Conservation (phyloP, 2,113 vertebrate species). For the Mormyrus lacerda region DNA sequence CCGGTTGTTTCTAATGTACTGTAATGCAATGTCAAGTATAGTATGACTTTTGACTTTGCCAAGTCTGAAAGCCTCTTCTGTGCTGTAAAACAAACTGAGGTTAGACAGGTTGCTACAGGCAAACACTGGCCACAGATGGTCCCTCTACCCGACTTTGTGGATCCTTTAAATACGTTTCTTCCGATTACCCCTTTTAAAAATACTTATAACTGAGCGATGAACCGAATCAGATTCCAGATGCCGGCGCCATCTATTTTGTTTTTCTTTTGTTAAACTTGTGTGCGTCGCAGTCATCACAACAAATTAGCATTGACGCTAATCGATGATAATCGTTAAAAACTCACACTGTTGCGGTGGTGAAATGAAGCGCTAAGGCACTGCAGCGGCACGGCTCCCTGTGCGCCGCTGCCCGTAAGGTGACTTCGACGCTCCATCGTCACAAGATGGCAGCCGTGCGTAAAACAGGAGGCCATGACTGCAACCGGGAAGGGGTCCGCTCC, state of each 20-base stretch:
- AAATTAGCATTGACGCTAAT: background rate
- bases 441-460: slow-evolving; percentile 14
- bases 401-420: slow-evolving; percentile 22
- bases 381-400: background rate
- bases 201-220: background rate
- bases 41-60: background rate
- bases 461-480: slow-evolving; percentile 16
- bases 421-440: slow-evolving; percentile 20
- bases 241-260: background rate
- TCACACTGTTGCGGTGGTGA: background rate
- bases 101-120: slow-evolving; percentile 10
- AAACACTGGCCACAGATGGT: background rate
- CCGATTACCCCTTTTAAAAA: background rate
- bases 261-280: background rate
- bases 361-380: background rate
- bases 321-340: background rate
- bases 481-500: background rate
- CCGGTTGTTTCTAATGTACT: background rate
- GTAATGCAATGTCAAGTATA: background rate
- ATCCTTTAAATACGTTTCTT: background rate
- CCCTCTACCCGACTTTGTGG: background rate
- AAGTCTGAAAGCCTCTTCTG: background rate
- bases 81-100: slow-evolving; percentile 2
- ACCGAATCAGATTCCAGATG: background rate
- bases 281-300: background rate